These are phyloP conservation scores for Chaetodon auriga DNA, from an alignment of 2,113 vertebrate genomes.

Conservation along the genomic window DNA sequence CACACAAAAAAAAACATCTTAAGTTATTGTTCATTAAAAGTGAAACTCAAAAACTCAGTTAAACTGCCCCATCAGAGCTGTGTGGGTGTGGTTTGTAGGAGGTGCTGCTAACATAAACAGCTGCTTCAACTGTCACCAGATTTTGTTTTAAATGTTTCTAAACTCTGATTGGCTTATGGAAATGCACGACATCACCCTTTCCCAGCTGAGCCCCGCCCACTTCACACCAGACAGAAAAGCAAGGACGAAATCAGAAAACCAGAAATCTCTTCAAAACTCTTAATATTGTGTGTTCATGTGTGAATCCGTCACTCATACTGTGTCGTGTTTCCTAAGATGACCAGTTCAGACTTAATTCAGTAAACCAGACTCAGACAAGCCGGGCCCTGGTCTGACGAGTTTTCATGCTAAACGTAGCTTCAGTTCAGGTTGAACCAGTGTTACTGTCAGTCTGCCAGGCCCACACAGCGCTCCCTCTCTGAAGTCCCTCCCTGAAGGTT, in stretches of 20 bases:
- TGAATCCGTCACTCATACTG: no score
- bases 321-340: neutral
- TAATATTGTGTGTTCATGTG: no score
- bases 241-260: neutral
- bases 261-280: neutral
- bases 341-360: neutral
- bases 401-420: neutral
- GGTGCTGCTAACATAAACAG: neutral
- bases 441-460: neutral
- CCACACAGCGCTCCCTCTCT: neutral
- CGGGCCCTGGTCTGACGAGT: neutral
- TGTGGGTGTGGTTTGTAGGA: neutral
- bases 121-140: neutral
- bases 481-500: neutral
- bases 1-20: no score
- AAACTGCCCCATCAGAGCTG: neutral
- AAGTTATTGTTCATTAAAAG: no score
- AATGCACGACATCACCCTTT: neutral
- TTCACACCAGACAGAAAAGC: neutral
- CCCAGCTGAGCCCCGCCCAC: neutral
- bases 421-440: slow-evolving; percentile 13
- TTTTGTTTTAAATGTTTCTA: neutral
- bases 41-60: no score
- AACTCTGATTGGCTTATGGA: neutral
- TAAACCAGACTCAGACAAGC: neutral